Conservation (phyloP, 1,140 invertebrate genomes). For the Musca domestica region DNA sequence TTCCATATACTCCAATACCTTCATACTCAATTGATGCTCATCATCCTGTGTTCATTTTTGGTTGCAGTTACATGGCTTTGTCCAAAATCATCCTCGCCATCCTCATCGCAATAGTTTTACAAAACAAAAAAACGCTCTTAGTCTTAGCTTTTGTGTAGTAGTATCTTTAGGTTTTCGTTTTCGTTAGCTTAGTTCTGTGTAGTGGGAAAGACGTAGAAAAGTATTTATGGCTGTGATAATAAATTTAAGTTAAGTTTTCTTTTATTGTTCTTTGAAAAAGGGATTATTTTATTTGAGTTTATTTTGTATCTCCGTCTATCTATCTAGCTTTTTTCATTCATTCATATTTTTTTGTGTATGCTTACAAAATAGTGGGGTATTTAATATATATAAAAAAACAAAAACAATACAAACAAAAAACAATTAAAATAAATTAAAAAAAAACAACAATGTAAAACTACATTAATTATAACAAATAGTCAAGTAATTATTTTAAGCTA, state of each 20-base stretch:
- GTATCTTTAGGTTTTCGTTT: neutral
- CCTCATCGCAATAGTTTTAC: too few species aligned
- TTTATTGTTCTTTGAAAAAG: too few species aligned
- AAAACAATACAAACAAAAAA: neutral
- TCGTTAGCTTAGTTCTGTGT: constrained; percentile 1
- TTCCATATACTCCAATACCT: too few species aligned
- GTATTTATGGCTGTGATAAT: constrained; percentile 22
- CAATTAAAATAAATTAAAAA: neutral
- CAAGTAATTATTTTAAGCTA: neutral
- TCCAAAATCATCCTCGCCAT: too few species aligned
- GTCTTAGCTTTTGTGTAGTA: constrained; percentile 10
- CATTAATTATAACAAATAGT: neutral
- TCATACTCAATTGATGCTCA: too few species aligned
- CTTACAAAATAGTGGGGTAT: neutral
- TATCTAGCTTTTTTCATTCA: neutral
- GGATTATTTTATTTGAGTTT: neutral
- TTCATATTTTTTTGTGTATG: neutral
- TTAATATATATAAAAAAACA: constrained; percentile 1
- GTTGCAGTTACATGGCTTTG: too few species aligned
- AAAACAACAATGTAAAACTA: neutral
- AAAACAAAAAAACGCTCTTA: neutral
- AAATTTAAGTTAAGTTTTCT: constrained; percentile 12
- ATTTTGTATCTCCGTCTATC: neutral
- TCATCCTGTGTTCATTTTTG: too few species aligned
- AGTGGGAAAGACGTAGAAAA: neutral